phyloP scores from a whole-genome alignment of 2,888 invertebrate genomes.

The Troglohyphantes excavatus region DNA sequence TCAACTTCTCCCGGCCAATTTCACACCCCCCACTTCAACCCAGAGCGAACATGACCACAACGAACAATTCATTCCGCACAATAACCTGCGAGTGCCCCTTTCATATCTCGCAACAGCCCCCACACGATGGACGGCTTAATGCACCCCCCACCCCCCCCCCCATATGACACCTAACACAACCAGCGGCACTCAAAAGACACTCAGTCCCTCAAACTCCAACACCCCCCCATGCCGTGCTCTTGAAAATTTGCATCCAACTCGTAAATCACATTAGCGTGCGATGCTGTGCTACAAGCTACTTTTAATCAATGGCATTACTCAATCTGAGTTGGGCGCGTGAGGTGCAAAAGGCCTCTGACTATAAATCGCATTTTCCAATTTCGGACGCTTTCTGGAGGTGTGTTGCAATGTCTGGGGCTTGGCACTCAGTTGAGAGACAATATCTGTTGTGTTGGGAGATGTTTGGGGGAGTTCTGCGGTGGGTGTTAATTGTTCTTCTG shows the following conservation, averaged over 20 bases:
- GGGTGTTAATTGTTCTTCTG: conserved; percentile 25
- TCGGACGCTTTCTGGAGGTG: neutral
- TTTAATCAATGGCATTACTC: conserved; percentile 68
- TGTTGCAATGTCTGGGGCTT: neutral
- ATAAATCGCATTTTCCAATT: conserved; percentile 41
- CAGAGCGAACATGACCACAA: neutral
- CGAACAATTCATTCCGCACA: too few species aligned
- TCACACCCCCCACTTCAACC: neutral
- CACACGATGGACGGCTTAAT: conserved; percentile 13
- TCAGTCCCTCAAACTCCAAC: conserved; percentile 12
- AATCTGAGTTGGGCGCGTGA: conserved; percentile 23
- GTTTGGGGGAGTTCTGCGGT: neutral
- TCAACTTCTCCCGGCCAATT: neutral
- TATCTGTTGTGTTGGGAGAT: conserved; percentile 10
- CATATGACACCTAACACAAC: neutral
- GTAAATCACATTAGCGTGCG: conserved; percentile 63
- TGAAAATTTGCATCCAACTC: conserved; percentile 40
- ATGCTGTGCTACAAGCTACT: conserved; percentile 42
- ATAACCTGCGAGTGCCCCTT: neutral
- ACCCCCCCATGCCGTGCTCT: conserved; percentile 31
- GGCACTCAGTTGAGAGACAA: conserved; percentile 15
- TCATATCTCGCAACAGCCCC: neutral
- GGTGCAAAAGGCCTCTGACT: neutral
- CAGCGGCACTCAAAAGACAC: conserved; percentile 24
- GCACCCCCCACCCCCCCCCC: conserved; percentile 7